A percentile compares a stretch with the other conserved stretches of the same genome.
These are phyloP conservation scores for Belonocnema kinseyi DNA, from an alignment of 1,140 invertebrate genomes.

Conservation along the genomic window DNA sequence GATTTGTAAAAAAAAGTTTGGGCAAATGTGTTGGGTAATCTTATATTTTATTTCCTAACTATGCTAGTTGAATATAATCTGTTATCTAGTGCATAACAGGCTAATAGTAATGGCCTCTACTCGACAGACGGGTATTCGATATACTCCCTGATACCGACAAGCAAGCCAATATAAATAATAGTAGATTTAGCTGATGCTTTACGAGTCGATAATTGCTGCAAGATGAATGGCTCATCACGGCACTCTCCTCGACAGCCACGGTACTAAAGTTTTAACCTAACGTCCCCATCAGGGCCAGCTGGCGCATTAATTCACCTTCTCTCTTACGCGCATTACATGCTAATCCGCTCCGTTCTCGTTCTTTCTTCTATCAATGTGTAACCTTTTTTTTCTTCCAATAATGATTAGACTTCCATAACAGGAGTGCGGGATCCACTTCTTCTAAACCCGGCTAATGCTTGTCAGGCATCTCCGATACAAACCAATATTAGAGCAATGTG, in stretches of 20 bases:
- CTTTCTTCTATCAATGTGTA: slow-evolving; percentile 5
- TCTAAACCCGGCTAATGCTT: not conserved
- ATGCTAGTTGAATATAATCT: not conserved
- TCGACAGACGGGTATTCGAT: slow-evolving; percentile 7
- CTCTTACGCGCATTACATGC: slow-evolving; percentile 42
- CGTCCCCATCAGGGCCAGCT: slow-evolving; percentile 32
- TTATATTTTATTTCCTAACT: not conserved
- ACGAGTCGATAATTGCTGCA: slow-evolving; percentile 50
- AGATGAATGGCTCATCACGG: slow-evolving; percentile 37
- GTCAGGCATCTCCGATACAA: not conserved
- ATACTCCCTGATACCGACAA: slow-evolving; percentile 14
- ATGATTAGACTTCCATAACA: slow-evolving; percentile 36
- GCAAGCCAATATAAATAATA: slow-evolving; percentile 41
- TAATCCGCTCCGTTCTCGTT: slow-evolving; percentile 37
- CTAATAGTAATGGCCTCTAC: slow-evolving; percentile 4
- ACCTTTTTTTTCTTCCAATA: slow-evolving; percentile 33
- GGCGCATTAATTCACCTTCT: slow-evolving; percentile 43
- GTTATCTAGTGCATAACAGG: not conserved
- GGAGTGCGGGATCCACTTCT: not conserved
- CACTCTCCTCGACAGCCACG: slow-evolving; percentile 32
- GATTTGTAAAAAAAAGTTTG: not conserved
- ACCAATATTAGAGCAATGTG: not conserved
- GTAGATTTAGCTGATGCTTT: slow-evolving; percentile 48
- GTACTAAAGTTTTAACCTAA: slow-evolving; percentile 34
- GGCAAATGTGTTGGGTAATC: not conserved